phyloP scores from a whole-genome alignment of 2,888 invertebrate species.

The Ormyrus rosae region DNA sequence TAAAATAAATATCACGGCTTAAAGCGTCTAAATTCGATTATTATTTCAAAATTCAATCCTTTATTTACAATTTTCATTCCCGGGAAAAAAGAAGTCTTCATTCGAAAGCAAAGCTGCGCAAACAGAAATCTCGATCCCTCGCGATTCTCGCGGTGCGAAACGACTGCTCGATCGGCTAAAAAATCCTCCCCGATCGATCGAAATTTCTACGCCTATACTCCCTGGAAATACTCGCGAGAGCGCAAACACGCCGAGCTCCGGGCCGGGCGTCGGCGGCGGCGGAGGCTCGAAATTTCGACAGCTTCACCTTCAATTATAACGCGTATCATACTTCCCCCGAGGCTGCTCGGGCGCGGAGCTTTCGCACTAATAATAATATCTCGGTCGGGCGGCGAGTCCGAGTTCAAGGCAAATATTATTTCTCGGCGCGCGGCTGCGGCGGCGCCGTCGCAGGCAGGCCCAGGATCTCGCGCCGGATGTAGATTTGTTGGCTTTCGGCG shows the following conservation, averaged over 20 bases:
- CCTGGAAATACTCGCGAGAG: no score
- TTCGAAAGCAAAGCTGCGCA: no score
- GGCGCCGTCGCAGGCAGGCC: not conserved
- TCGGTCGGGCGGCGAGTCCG: not conserved
- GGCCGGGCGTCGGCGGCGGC: no score
- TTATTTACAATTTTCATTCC: not conserved
- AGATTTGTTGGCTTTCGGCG: not conserved
- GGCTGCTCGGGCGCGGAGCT: constrained; percentile 15
- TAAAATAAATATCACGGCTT: not conserved
- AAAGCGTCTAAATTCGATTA: not conserved
- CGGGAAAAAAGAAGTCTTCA: not conserved
- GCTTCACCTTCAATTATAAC: constrained; percentile 42
- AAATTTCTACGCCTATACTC: no score
- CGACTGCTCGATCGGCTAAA: no score
- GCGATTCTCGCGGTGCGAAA: no score
- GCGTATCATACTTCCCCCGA: constrained; percentile 21
- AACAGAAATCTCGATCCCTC: no score
- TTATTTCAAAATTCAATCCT: not conserved
- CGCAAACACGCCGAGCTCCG: no score
- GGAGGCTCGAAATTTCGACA: constrained; percentile 32
- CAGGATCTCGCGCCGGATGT: constrained; percentile 20
- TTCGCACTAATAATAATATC: constrained; percentile 53
- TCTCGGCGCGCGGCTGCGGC: not conserved
- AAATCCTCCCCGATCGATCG: no score
- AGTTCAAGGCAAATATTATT: constrained; percentile 53